phyloP scores from a whole-genome alignment of 2,797 vertebrate species.

The Enteromius treurensis region DNA sequence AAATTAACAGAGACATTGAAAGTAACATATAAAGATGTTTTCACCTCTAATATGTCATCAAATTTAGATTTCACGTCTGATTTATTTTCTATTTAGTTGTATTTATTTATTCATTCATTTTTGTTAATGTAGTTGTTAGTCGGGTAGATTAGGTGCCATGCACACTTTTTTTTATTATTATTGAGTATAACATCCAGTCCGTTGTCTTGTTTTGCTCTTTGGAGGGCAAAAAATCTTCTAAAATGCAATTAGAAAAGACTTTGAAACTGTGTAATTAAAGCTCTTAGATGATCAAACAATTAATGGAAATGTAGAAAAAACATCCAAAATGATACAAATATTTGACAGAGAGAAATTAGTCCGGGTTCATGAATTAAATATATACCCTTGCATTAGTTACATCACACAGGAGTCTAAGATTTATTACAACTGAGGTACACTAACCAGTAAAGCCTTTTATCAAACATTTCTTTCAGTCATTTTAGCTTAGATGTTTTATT shows the following conservation, averaged over 20 bases:
- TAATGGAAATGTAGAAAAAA: conserved; percentile 34
- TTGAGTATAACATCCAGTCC: conserved; percentile 59
- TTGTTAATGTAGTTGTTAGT: not conserved
- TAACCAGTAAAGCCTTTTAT: not conserved
- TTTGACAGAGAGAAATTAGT: conserved; percentile 2
- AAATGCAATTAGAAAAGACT: conserved; percentile 71
- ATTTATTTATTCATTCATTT: not conserved
- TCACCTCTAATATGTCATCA: conserved; percentile 3
- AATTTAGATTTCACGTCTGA: not conserved
- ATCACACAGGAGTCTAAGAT: not conserved
- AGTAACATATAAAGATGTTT: not conserved
- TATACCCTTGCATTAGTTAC: not conserved
- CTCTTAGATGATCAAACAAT: conserved; percentile 48
- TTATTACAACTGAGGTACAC: not conserved
- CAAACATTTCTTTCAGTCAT: not conserved
- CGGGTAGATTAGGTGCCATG: not conserved
- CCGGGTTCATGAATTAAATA: conserved; percentile 22
- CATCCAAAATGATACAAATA: conserved; percentile 52
- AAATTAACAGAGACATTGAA: not conserved
- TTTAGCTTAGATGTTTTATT: not conserved
- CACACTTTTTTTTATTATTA: not conserved
- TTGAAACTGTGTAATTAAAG: conserved; percentile 66
- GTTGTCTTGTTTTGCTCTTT: conserved; percentile 72
- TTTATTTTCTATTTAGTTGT: not conserved
- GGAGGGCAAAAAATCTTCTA: conserved; percentile 68